Conservation (phyloP, 2,888 invertebrate genomes). For the Amphipyra tragopoginis region DNA sequence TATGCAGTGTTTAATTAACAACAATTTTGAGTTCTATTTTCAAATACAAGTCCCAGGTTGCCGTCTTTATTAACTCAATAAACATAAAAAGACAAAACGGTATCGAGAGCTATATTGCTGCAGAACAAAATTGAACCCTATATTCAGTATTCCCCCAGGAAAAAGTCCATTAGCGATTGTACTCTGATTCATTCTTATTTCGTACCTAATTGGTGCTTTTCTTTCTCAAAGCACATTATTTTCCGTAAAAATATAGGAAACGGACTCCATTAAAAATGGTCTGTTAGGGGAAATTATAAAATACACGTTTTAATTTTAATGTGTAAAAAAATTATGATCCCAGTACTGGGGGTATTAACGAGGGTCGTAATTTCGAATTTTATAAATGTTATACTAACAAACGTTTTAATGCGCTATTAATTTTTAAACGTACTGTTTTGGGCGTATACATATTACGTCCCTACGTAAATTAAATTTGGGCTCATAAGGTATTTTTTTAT, state of each 20-base stretch:
- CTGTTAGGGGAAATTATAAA: constrained; percentile 30
- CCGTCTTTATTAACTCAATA: constrained; percentile 8
- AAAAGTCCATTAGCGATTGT: constrained; percentile 32
- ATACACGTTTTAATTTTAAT: constrained; percentile 29
- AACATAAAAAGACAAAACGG: background rate
- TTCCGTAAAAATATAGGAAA: constrained; percentile 22
- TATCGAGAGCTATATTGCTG: constrained; percentile 4
- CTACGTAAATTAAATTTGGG: constrained; percentile 42
- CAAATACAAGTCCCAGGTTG: constrained; percentile 1
- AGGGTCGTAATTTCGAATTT: constrained; percentile 67
- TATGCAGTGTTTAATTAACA: constrained; percentile 8
- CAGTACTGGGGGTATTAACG: constrained; percentile 62
- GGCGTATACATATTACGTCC: constrained; percentile 14
- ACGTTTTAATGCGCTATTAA: constrained; percentile 63
- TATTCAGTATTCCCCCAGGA: constrained; percentile 27
- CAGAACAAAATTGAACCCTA: constrained; percentile 5
- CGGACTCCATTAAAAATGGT: constrained; percentile 29
- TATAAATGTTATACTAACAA: constrained; percentile 70
- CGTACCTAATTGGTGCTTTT: constrained; percentile 21
- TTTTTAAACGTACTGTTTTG: constrained; percentile 59
- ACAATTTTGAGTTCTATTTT: constrained; percentile 6
- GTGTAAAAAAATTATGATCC: constrained; percentile 53
- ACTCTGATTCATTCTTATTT: constrained; percentile 18
- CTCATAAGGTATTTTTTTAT: constrained; percentile 9
- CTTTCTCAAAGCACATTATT: constrained; percentile 23